phyloP scores from a whole-genome alignment of 92 coral and sea anemone genomes.

The Umimayanthus kanabou region DNA sequence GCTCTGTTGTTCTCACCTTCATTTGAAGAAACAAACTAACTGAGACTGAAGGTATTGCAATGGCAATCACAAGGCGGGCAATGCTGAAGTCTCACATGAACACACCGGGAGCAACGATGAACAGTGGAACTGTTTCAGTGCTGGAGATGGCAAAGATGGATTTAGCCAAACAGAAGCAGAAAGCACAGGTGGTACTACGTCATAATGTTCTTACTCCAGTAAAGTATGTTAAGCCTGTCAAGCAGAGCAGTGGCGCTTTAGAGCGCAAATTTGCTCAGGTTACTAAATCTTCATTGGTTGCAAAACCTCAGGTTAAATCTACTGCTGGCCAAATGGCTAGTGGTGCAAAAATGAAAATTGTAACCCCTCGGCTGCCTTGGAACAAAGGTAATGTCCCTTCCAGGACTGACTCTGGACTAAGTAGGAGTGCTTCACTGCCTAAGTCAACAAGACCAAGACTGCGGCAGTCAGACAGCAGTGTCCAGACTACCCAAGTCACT shows the following conservation, averaged over 20 bases:
- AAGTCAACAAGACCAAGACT: slow-evolving; percentile 57
- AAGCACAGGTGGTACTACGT: slow-evolving; percentile 98
- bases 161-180: slow-evolving; percentile 87
- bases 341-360: slow-evolving; percentile 73
- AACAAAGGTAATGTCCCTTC: slow-evolving; percentile 69
- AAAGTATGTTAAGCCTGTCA: slow-evolving; percentile 87
- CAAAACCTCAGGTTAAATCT: slow-evolving; percentile 58
- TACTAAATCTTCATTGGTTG: slow-evolving; percentile 6
- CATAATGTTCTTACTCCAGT: slow-evolving; percentile 67
- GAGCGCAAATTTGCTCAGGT: slow-evolving; percentile 20
- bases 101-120: slow-evolving; percentile 53
- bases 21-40: slow-evolving; percentile 79
- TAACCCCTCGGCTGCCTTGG: slow-evolving; percentile 92
- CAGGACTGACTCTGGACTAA: slow-evolving; percentile 75
- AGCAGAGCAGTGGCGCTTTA: slow-evolving; percentile 63
- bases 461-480: slow-evolving; percentile 51
- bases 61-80: slow-evolving; percentile 91
- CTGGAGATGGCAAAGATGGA: slow-evolving; percentile 94
- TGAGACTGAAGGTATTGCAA: slow-evolving; percentile 96
- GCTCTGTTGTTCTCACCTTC: slow-evolving; percentile 3
- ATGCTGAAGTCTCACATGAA: slow-evolving; percentile 79
- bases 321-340: slow-evolving; percentile 55
- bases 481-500: slow-evolving; percentile 39
- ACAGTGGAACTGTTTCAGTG: slow-evolving; percentile 51
- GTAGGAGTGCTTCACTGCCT: slow-evolving; percentile 43